Evolutionary conservation across 2,888 invertebrate species (phyloP), one percentile per base, ranked within the genome.

Genomic region (Epirrita christyi): DNA sequence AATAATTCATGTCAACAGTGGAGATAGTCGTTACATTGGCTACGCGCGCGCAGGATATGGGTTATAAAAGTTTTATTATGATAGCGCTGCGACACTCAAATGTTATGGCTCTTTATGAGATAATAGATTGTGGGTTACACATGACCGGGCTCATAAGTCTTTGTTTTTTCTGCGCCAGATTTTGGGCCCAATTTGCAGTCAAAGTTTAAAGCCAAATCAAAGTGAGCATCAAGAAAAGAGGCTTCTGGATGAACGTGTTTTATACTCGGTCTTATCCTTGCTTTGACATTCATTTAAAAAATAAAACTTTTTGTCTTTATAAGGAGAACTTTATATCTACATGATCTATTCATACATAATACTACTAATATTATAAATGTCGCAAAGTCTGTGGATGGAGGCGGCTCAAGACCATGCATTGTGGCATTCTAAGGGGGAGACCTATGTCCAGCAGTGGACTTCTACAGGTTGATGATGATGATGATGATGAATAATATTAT

Each of bases 51-150:
- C 45, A 56, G 61, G 60, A 65, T 63, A 63, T 61, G 63, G 64
- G 56, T 46, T 49, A 61, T 71, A 71, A 69, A 69, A 67, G 49
- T 67, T 69, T 71, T 71, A 71, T 69, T 71, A 68, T 71, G 68
- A 71, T 71, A 71, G 68, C 68, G 55, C 62, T 48, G 61, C 53
- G 48, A 41, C 61, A 61, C 65, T 68, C 62, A 65, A 63, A 67
- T 50, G 55, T 68, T 66, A 68, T 63, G 55, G 63, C 64, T 57
- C 61, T 66, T 61, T 65, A 60, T 49, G 58, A 64, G 61, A 67
- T 68, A 67, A 68, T 68, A 67, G 63, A 68, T 67, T 68, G 61
- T 63, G 68, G 63, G 53, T 45, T 58, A 58, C 55, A 55, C 59
- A 59, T 59, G 59, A 55, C 51, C 44, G 44, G 50, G 45, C 54